Base-by-base conservation (phyloP, 2,888 invertebrate species). In the Lycaena phlaeas region DNA sequence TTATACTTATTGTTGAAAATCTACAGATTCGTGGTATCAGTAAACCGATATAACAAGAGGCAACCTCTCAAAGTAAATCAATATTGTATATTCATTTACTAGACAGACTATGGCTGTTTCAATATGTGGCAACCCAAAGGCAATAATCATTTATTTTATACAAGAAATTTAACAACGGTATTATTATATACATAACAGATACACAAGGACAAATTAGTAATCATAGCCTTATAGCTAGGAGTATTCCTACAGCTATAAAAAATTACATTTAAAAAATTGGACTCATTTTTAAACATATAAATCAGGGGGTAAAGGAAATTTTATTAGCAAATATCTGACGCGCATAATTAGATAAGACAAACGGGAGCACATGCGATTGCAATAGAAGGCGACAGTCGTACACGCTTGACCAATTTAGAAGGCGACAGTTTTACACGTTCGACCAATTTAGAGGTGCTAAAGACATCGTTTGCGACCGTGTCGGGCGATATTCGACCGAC, bases 401-500 rank as follows among this genome's bases (percentile, higher is more conserved):
- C 7, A 22, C n/a, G n/a, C 14, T 7, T 3, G 26, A 27, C 11
- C 25, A 12, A 18, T 41, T 36, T 14, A 25, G 17, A 34, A 25
- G 9, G n/a, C n/a, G n/a, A n/a, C 26, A 27, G 10, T 14, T 10
- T 26, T 27, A n/a, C n/a, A n/a, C n/a, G n/a, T 27, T 7, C 5
- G 26, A 27, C 11, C 25, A 12, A 18, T 41, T 36, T 14, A 25
- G 17, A 34, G 22, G 9, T 17, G 17, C 25, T 14, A 12, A 29
- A 28, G 4, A 28, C 40, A 76, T 51, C 75, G 79, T 87, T 85
- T 71, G 85, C 85, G 67, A 89, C 88, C 72, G 89, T 89, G 76
- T 89, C 86, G 63, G 88, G 87, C 78, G 87, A 87, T 77, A 55
- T 77, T 79, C 61, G 87, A 84, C 67, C 88, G 87, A 93, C 96